Base-by-base conservation (phyloP, 2,113 vertebrate genomes). In the Chloroceryle aenea region DNA sequence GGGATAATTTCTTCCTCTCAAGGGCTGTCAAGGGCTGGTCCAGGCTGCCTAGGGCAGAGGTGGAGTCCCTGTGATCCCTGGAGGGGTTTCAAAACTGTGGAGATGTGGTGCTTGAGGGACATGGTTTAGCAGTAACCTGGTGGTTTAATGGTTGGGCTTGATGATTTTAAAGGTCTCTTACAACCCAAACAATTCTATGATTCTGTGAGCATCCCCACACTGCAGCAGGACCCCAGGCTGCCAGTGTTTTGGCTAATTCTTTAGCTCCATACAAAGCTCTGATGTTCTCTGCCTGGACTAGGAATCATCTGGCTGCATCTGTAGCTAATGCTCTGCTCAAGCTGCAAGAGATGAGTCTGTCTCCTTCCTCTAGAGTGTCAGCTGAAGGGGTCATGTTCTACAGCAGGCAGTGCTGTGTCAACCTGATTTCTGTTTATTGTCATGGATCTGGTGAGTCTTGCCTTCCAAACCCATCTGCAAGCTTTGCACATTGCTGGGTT, bases 151-250 rank as follows among this genome's bases (percentile, higher is more conserved):
- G 52, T 53, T 53, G 52, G 27, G 29, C 16, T 29, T 30, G 52
- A 55, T 55, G 29, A 55, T 55, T 27, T 55, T 16, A 17, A 55
- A 30, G 29, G 52, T 55, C 29, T 30, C 27, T 30, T 55, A 14
- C 52, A 30, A 55, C 27, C 27, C 16, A 55, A 55, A 30, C 5
- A 26, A 26, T 52, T 27, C 50, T 55, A 15, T 55, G 52, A 55
- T 55, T 55, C 29, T 55, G 18, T 56, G 55, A 56, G 30, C 11
- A n/a, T 56, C 10, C 29, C 22, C 8, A 21, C 22, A 2, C 25
- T 61, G 48, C 58, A 45, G 42, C 21, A 0, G 0, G 7, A 50
- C 32, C 34, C 40, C 40, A 9, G 0, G 0, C 7, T 2, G 2
- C 18, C 53, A 14, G n/a, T 48, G 27, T 26, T 76, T 23, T 47